phyloP scores from a whole-genome alignment of 2,113 vertebrate genomes.

The Notarius quadriscutis region DNA sequence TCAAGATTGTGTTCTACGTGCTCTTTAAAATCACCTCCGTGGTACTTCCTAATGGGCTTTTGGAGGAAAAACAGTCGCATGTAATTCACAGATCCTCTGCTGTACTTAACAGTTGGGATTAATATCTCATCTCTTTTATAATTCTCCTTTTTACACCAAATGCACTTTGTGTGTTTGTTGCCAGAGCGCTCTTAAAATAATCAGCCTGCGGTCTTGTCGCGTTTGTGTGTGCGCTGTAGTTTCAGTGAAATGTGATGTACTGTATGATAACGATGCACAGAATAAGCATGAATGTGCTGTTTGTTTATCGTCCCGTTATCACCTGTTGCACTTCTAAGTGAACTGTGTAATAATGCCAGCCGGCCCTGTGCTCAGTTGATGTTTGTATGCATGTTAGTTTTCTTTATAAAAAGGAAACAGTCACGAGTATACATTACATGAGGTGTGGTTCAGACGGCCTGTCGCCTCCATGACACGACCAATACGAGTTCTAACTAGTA shows the following conservation, averaged over 20 bases:
- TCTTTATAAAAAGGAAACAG: not conserved
- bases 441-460: not conserved
- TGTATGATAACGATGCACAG: not conserved
- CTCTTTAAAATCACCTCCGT: not conserved
- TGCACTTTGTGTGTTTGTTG: not conserved
- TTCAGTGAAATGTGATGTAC: not conserved
- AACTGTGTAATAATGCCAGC: not conserved
- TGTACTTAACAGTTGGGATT: not conserved
- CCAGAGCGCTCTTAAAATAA: not conserved
- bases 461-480: not conserved
- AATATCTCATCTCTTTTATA: not conserved
- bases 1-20: not conserved
- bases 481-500: not conserved
- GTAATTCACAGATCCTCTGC: not conserved
- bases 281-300: not conserved
- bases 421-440: not conserved
- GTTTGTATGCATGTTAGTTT: not conserved
- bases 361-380: not conserved
- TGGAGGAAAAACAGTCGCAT: not conserved
- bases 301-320: not conserved
- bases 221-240: not conserved
- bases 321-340: not conserved
- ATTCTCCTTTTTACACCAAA: not conserved
- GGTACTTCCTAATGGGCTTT: not conserved
- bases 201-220: not conserved